Evolutionary conservation across 92 coral and sea anemone genomes (phyloP).

Genomic region (Plumapathes pennacea): DNA sequence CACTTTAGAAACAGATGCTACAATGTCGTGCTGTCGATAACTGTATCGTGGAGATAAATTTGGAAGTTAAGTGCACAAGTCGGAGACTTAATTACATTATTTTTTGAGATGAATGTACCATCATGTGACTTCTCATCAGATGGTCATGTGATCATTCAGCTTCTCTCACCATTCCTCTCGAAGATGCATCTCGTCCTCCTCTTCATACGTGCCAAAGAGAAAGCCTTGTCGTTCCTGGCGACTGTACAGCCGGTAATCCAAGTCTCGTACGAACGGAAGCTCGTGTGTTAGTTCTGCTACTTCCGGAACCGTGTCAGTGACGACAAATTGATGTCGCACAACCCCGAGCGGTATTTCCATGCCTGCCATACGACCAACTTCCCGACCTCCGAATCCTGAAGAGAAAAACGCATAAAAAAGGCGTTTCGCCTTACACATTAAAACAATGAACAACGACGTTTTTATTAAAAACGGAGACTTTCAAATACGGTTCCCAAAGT

Average conservation of each 20-base stretch:
- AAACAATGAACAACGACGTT: too few relatives aligned
- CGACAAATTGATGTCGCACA: slow-evolving; percentile 37
- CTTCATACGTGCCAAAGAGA: slow-evolving; percentile 38
- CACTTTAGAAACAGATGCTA: too few relatives aligned
- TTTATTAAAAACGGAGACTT: too few relatives aligned
- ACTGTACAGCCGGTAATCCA: slow-evolving; percentile 26
- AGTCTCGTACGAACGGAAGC: slow-evolving; percentile 44
- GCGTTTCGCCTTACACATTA: too few relatives aligned
- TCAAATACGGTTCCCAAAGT: too few relatives aligned
- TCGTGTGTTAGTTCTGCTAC: slow-evolving; percentile 34
- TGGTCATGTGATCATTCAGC: neutral
- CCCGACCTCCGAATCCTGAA: slow-evolving; percentile 47
- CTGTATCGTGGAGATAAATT: too few relatives aligned
- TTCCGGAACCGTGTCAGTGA: slow-evolving; percentile 42
- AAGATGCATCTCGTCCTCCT: slow-evolving; percentile 43
- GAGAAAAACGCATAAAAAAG: neutral
- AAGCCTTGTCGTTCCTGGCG: slow-evolving; percentile 54
- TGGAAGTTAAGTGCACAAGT: neutral
- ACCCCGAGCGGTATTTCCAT: slow-evolving; percentile 34
- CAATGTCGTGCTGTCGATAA: too few relatives aligned
- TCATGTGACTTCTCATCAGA: too few relatives aligned
- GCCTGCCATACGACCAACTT: slow-evolving; percentile 46
- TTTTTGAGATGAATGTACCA: too few relatives aligned
- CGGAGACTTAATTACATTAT: neutral
- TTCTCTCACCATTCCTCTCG: slow-evolving; percentile 36